These are phyloP conservation scores for Thecophora atra DNA, from an alignment of 2,888 invertebrate genomes.

Conservation along the genomic window DNA sequence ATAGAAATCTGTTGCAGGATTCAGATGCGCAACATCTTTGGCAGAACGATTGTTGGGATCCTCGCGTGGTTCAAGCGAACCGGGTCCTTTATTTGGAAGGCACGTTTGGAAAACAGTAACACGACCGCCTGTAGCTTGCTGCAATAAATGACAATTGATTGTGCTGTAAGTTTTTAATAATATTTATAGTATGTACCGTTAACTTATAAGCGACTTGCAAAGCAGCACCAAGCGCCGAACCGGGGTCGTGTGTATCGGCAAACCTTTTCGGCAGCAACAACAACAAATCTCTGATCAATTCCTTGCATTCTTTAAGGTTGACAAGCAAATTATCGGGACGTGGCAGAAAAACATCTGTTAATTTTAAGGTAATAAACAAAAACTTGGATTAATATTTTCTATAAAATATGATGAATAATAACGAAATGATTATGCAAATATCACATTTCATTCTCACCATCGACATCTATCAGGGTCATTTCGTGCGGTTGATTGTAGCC, in stretches of 20 bases:
- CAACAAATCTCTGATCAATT: slow-evolving; percentile 79
- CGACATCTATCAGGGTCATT: slow-evolving; percentile 90
- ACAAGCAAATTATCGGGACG: slow-evolving; percentile 92
- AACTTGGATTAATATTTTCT: not conserved
- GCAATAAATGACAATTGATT: slow-evolving; percentile 37
- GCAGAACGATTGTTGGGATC: slow-evolving; percentile 85
- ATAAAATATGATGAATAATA: not conserved
- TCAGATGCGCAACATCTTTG: slow-evolving; percentile 86
- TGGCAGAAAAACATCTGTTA: slow-evolving; percentile 89
- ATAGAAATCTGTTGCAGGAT: slow-evolving; percentile 97
- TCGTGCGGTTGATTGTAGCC: slow-evolving; percentile 85
- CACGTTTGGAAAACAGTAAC: slow-evolving; percentile 94
- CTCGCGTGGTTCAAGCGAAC: slow-evolving; percentile 84
- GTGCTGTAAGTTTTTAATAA: not conserved
- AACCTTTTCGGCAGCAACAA: slow-evolving; percentile 82
- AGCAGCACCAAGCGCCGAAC: slow-evolving; percentile 90
- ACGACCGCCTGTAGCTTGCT: slow-evolving; percentile 92
- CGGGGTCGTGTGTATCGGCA: slow-evolving; percentile 74
- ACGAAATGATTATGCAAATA: not conserved
- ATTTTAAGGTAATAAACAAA: not conserved
- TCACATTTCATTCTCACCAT: slow-evolving; percentile 71
- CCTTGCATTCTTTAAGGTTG: slow-evolving; percentile 86
- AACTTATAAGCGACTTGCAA: slow-evolving; percentile 91
- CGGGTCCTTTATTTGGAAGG: slow-evolving; percentile 88
- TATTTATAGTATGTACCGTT: slow-evolving; percentile 71